Conservation (phyloP, 2,113 vertebrate genomes). For the Cephalopholis sonnerati region DNA sequence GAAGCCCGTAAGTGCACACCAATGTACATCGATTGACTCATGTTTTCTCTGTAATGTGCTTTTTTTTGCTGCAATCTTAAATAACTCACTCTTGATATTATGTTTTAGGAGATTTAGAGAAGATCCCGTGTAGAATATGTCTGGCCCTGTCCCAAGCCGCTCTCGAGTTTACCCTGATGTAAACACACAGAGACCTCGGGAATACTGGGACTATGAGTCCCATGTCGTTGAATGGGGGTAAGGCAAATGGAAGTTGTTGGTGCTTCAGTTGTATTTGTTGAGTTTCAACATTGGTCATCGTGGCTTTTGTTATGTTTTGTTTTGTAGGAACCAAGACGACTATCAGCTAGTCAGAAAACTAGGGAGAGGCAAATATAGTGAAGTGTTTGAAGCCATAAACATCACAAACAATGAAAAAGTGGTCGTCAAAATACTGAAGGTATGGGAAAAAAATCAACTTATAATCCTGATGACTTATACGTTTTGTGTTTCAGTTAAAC, state of each 20-base stretch:
- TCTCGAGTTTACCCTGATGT: constrained; percentile 91
- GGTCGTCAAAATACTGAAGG: constrained; percentile 99
- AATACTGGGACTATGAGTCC: constrained; percentile 90
- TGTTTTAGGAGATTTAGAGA: constrained; percentile 80
- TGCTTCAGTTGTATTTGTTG: not conserved
- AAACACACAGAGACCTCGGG: constrained; percentile 91
- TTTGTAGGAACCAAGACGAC: constrained; percentile 89
- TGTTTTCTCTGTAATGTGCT: not conserved
- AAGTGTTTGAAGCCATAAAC: constrained; percentile 91
- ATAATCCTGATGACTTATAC: not conserved
- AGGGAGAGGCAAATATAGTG: constrained; percentile 91
- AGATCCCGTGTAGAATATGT: constrained; percentile 86
- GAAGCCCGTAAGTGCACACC: not conserved
- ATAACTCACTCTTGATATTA: not conserved
- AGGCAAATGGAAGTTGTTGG: constrained; percentile 34
- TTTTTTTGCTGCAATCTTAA: not conserved
- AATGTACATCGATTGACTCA: not conserved
- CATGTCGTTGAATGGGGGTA: constrained; percentile 92
- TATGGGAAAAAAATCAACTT: constrained; percentile 60
- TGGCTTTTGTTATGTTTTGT: constrained; percentile 10
- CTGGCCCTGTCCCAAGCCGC: constrained; percentile 89
- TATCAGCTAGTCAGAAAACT: constrained; percentile 92
- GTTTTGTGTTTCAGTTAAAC: not conserved
- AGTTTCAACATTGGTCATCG: not conserved
- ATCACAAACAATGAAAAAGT: constrained; percentile 98